These are phyloP conservation scores for Andinoacara biseriatus DNA, from an alignment of 2,113 vertebrate species.

Conservation along the genomic window DNA sequence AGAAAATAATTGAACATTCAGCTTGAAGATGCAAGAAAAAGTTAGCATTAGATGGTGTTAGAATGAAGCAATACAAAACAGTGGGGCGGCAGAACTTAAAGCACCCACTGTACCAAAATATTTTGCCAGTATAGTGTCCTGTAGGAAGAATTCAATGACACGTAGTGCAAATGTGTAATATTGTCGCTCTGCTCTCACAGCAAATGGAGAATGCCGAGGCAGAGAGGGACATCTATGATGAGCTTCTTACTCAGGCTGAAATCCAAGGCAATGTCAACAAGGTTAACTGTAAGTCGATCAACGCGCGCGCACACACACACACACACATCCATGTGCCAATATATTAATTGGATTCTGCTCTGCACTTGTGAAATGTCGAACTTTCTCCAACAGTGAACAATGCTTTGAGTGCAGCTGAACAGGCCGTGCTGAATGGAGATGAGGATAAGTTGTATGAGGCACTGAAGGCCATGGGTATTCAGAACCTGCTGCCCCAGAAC, in stretches of 20 bases:
- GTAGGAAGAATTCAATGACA: background rate
- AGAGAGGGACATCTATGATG: constrained; percentile 94
- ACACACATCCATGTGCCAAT: no score
- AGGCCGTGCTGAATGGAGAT: constrained; percentile 82
- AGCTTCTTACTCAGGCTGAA: constrained; percentile 96
- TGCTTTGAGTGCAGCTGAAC: constrained; percentile 82
- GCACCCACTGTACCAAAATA: background rate
- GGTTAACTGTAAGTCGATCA: constrained; percentile 88
- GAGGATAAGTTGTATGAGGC: constrained; percentile 80
- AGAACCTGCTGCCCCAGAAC: constrained; percentile 85
- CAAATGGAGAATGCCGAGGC: constrained; percentile 85
- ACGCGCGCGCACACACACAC: background rate
- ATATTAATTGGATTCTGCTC: background rate
- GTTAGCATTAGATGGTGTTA: background rate
- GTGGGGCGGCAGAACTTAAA: background rate
- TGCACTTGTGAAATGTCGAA: background rate
- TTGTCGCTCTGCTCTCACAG: constrained; percentile 27
- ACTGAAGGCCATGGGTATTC: constrained; percentile 86
- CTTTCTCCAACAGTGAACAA: constrained; percentile 77
- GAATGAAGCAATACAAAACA: background rate
- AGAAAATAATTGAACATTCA: constrained; percentile 15
- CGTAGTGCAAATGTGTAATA: background rate
- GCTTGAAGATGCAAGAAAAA: background rate
- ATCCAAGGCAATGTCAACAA: constrained; percentile 98
- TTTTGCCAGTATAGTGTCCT: background rate